Percentiles rank a stretch among this genome's conserved stretches.
Evolutionary conservation across 2,113 vertebrate genomes (phyloP).

Genomic region (Brachypteracias leptosomus): DNA sequence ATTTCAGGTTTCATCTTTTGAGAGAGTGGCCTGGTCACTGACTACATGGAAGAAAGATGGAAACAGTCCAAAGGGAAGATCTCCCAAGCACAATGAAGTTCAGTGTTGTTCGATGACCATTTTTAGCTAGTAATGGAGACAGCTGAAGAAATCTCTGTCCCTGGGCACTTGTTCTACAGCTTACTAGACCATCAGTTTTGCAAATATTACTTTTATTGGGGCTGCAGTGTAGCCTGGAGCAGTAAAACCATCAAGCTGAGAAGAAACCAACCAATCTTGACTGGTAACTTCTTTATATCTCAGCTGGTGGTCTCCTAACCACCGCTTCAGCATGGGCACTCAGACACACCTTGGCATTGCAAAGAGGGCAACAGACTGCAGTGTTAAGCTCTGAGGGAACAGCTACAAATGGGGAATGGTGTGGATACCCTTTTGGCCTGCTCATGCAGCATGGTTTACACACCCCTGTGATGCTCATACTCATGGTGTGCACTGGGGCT

Average conservation of each 20-base stretch:
- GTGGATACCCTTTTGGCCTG: not conserved
- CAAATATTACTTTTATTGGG: not conserved
- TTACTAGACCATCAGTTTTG: not conserved
- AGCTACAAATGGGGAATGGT: not conserved
- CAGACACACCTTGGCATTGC: not conserved
- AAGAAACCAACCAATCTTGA: not conserved
- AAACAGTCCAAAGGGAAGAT: slow-evolving; percentile 13
- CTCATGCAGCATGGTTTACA: rapidly evolving
- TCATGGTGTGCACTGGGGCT: no score
- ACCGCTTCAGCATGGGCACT: not conserved
- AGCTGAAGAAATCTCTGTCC: not conserved
- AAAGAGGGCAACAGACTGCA: not conserved
- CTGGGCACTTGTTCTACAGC: not conserved
- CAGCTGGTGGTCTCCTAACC: not conserved
- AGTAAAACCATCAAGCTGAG: not conserved
- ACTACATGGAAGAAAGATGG: not conserved
- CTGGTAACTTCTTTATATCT: not conserved
- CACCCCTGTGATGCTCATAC: no score
- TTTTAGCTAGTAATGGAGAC: not conserved
- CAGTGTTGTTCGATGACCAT: not conserved
- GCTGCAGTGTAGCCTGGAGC: not conserved
- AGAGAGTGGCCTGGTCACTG: not conserved
- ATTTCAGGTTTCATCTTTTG: slow-evolving; percentile 10
- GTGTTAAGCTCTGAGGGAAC: not conserved
- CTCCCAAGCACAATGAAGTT: not conserved